phyloP scores from a whole-genome alignment of 2,797 vertebrate genomes.

The Percopsis omiscomaycus region DNA sequence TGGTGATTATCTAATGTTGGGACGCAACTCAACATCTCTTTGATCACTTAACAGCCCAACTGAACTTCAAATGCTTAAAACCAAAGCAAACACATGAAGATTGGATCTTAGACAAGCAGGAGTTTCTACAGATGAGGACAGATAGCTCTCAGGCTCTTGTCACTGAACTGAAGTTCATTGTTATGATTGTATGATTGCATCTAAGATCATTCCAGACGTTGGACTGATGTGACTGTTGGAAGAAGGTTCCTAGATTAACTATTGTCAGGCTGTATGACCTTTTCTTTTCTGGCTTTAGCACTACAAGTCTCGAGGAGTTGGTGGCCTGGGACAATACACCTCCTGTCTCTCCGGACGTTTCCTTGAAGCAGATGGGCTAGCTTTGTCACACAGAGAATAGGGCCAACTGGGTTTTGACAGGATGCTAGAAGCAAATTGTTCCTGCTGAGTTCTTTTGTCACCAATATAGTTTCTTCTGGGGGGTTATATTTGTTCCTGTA shows the following conservation, averaged over 20 bases:
- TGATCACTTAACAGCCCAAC: background rate
- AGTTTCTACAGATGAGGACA: constrained; percentile 17
- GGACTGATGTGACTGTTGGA: constrained; percentile 45
- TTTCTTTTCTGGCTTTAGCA: background rate
- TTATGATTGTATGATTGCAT: constrained; percentile 45
- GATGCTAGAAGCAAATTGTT: constrained; percentile 9
- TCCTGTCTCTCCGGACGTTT: background rate
- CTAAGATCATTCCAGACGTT: constrained; percentile 28
- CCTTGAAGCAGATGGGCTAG: background rate
- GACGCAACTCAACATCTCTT: background rate
- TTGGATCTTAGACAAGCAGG: background rate
- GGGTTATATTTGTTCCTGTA: constrained; percentile 48
- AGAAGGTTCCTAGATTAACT: constrained; percentile 9
- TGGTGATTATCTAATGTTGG: too few relatives aligned
- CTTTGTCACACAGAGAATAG: background rate
- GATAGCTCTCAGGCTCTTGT: constrained; percentile 23
- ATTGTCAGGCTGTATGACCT: constrained; percentile 2
- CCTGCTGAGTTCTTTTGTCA: constrained; percentile 43
- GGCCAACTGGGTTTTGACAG: background rate
- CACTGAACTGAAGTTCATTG: constrained; percentile 36
- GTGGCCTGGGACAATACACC: background rate
- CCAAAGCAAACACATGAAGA: background rate
- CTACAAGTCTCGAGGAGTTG: background rate
- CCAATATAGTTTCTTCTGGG: constrained; percentile 19
- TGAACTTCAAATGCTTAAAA: background rate